These are phyloP conservation scores for Brachionus manjavacas DNA, from an alignment of 1,140 invertebrate species.

Conservation along the genomic window DNA sequence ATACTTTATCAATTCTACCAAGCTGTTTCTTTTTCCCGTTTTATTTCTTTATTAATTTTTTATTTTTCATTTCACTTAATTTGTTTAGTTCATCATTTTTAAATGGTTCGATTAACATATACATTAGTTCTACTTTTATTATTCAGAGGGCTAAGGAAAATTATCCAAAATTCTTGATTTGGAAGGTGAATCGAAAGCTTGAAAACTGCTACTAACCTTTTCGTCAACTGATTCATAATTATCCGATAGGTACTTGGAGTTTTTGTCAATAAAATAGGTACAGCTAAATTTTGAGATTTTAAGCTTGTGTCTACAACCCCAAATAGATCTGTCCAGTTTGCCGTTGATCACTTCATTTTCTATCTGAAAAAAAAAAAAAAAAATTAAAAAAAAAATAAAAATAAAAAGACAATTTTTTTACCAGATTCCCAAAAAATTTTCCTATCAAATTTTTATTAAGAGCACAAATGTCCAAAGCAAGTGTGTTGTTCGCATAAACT, in stretches of 20 bases:
- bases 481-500: not conserved
- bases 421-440: conserved; percentile 25
- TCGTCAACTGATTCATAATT: conserved; percentile 23
- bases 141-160: not conserved
- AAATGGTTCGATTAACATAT: too few relatives aligned
- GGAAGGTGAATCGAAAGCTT: not conserved
- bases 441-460: not conserved
- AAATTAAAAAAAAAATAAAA: not conserved
- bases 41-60: too few relatives aligned
- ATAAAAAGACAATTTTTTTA: not conserved
- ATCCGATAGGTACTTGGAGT: not conserved
- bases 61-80: too few relatives aligned
- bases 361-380: not conserved
- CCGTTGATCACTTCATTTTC: not conserved
- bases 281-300: not conserved
- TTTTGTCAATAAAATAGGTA: conserved; percentile 20
- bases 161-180: not conserved
- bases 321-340: not conserved
- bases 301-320: conserved; percentile 36
- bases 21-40: too few relatives aligned
- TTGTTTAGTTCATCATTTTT: too few relatives aligned
- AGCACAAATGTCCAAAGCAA: conserved; percentile 8
- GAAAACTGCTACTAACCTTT: not conserved
- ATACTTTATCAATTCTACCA: too few relatives aligned
- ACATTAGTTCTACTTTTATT: too few relatives aligned